Evolutionary conservation across 2,797 vertebrate genomes (phyloP), one percentile per base, ranked within the genome.

Genomic region (Notolepis coatsorum): DNA sequence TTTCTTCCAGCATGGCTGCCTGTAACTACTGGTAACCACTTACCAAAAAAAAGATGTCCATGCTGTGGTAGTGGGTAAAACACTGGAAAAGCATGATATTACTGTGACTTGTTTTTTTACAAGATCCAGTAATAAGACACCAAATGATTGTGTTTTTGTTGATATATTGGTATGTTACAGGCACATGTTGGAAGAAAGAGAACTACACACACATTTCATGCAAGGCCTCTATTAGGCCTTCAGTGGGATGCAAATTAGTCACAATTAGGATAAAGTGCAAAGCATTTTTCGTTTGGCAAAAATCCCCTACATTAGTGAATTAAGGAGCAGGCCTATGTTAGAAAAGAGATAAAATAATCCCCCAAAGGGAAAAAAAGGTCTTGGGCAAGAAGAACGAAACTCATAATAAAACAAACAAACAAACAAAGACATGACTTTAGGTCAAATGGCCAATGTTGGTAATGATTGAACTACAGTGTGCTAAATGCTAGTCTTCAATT

Each of bases 201-300:
- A n/a, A n/a, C n/a, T n/a, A n/a, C n/a, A n/a, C n/a, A n/a, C n/a
- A n/a, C n/a, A n/a, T n/a, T n/a, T n/a, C n/a, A 3, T 25, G 35
- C 4, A 18, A 58, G 4, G 39, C 37, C 2, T 38, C 31, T 6
- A 43, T 8, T 42, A 43, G 28, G 42, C 17, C 33, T 35, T 37
- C 13, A 3, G 45, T 24, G 8, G 49, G 25, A 28, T 42, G 5
- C 7, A 9, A 15, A n/a, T n/a, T n/a, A n/a, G n/a, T n/a, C n/a
- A 46, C 24, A 64, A 42, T 8, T 18, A 18, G 35, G 28, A 24
- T 35, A 55, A 25, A 30, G 60, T 71, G 33, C 53, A 55, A n/a
- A 45, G 2, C 2, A 33, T 46, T 58, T 43, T 33, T 8, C 5
- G 21, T 75, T 69, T 73, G 28, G 63, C 71, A 79, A 64, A 76